phyloP scores from a whole-genome alignment of 2,888 invertebrate genomes.

The Allophyes oxyacanthae region DNA sequence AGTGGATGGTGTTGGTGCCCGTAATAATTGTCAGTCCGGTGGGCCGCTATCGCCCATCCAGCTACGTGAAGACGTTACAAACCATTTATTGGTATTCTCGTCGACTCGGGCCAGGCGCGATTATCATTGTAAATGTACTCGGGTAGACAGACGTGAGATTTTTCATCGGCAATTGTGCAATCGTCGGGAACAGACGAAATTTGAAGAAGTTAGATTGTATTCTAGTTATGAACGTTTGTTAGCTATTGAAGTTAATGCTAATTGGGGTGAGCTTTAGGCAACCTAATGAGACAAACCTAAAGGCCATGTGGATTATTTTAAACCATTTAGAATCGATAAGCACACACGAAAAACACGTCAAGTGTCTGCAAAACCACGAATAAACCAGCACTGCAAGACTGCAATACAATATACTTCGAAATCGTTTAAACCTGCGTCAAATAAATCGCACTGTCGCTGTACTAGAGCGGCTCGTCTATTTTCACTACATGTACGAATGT shows the following conservation, averaged over 20 bases:
- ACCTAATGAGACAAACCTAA: too few relatives aligned
- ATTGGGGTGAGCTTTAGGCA: too few relatives aligned
- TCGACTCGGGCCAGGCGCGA: slow-evolving; percentile 56
- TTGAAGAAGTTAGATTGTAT: not conserved
- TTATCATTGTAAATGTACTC: slow-evolving; percentile 67
- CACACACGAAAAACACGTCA: not conserved
- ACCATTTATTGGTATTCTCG: slow-evolving; percentile 74
- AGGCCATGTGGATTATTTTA: too few relatives aligned
- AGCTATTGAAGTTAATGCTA: not conserved
- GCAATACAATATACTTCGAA: not conserved
- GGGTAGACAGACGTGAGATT: slow-evolving; percentile 60
- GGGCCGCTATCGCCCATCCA: slow-evolving; percentile 53
- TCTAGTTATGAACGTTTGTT: not conserved
- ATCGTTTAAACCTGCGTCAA: slow-evolving; percentile 19
- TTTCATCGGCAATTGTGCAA: slow-evolving; percentile 21
- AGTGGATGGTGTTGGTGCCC: slow-evolving; percentile 13
- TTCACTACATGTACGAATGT: slow-evolving; percentile 56
- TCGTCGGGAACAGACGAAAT: not conserved
- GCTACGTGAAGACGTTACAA: slow-evolving; percentile 73
- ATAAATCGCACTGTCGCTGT: slow-evolving; percentile 45
- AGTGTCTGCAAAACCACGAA: not conserved
- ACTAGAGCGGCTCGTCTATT: slow-evolving; percentile 35
- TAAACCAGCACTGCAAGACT: not conserved
- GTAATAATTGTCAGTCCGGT: slow-evolving; percentile 48
- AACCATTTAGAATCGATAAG: too few relatives aligned